These are phyloP conservation scores for Notothenia rossii DNA, from an alignment of 2,113 vertebrate genomes.

Conservation along the genomic window DNA sequence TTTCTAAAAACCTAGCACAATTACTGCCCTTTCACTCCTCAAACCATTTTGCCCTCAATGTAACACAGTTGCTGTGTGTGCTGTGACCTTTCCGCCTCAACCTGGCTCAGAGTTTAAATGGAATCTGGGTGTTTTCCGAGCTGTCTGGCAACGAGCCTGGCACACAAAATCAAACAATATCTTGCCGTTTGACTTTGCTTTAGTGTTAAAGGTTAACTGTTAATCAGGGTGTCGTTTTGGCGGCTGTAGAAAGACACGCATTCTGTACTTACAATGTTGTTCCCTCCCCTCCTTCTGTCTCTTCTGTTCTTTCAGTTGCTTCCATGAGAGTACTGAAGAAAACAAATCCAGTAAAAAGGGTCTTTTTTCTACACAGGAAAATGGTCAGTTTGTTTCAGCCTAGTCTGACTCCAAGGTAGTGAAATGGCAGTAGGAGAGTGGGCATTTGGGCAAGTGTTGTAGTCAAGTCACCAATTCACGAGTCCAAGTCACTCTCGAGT, in stretches of 20 bases:
- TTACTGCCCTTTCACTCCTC: slow-evolving; percentile 19
- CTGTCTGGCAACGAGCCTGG: slow-evolving; percentile 45
- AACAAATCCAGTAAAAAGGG: neutral
- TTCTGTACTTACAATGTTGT: neutral
- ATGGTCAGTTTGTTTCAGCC: neutral
- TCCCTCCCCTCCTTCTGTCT: slow-evolving; percentile 15
- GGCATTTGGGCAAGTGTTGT: too few relatives aligned
- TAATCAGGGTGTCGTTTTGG: slow-evolving; percentile 57
- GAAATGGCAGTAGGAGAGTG: too few relatives aligned
- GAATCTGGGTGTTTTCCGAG: slow-evolving; percentile 51
- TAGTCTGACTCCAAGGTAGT: too few relatives aligned
- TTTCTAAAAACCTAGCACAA: slow-evolving; percentile 35
- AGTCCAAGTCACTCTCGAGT: too few relatives aligned
- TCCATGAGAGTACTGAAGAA: neutral
- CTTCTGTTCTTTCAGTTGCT: neutral
- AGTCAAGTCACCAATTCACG: too few relatives aligned
- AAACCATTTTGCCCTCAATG: neutral
- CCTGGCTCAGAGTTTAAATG: slow-evolving; percentile 49
- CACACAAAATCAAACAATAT: slow-evolving; percentile 10
- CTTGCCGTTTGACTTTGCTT: slow-evolving; percentile 58
- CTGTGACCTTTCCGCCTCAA: slow-evolving; percentile 56
- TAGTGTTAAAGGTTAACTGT: slow-evolving; percentile 64
- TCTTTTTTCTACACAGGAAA: neutral
- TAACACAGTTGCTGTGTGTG: neutral
- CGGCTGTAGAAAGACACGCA: slow-evolving; percentile 7